These are phyloP conservation scores for Pipistrellus nathusii DNA, from an alignment of 2,797 vertebrate genomes.

Conservation along the genomic window DNA sequence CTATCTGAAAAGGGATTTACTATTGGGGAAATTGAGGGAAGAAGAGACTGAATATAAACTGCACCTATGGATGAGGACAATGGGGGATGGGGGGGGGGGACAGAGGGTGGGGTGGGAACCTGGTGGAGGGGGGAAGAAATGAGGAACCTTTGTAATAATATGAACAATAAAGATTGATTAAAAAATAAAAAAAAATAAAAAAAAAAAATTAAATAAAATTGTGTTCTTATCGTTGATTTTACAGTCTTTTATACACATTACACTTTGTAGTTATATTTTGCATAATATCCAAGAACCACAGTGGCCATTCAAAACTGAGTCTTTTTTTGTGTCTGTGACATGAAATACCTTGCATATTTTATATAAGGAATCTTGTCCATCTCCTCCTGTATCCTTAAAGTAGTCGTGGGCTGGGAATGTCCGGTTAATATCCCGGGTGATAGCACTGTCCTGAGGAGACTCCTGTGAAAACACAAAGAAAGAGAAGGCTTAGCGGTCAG, in stretches of 20 bases:
- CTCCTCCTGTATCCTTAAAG: constrained; percentile 99
- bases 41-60: too few species aligned
- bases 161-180: too few species aligned
- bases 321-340: not conserved
- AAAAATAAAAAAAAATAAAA: too few species aligned
- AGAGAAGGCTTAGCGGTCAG: not conserved
- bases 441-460: constrained; percentile 99
- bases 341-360: constrained; percentile 98
- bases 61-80: too few species aligned
- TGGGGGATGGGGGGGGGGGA: too few species aligned
- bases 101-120: too few species aligned
- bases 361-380: constrained; percentile 98
- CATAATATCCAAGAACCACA: constrained; percentile 63
- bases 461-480: constrained; percentile 88
- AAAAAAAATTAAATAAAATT: too few species aligned
- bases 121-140: too few species aligned
- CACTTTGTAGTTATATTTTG: constrained; percentile 8
- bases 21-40: too few species aligned
- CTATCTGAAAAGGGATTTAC: too few species aligned
- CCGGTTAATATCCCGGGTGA: constrained; percentile 98
- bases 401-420: constrained; percentile 99
- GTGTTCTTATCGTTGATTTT: constrained; percentile 11
- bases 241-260: constrained; percentile 25
- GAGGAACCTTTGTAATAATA: too few species aligned
- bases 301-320: not conserved